These are phyloP conservation scores for Chiroxiphia lanceolata DNA, from an alignment of 2,797 vertebrate genomes.

Conservation along the genomic window DNA sequence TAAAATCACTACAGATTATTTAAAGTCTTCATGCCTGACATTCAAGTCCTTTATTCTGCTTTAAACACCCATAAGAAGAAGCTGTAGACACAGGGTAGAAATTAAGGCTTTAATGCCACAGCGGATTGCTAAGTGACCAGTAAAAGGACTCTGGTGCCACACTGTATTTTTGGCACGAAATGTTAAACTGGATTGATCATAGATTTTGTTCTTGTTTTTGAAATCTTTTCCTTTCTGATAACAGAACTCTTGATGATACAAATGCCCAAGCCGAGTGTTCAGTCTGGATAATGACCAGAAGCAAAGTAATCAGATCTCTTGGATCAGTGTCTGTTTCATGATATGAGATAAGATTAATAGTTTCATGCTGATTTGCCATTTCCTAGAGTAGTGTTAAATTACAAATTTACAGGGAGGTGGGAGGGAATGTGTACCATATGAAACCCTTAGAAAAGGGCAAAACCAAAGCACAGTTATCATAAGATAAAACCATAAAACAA, in stretches of 20 bases:
- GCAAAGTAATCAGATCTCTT: conserved; percentile 54
- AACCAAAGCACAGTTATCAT: conserved; percentile 42
- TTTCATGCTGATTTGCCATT: conserved; percentile 64
- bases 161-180: neutral
- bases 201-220: conserved; percentile 5
- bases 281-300: conserved; percentile 25
- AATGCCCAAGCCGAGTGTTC: neutral
- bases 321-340: conserved; percentile 47
- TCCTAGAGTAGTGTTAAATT: conserved; percentile 53
- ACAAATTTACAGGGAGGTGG: conserved; percentile 33
- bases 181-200: neutral
- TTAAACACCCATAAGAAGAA: conserved; percentile 12
- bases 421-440: neutral
- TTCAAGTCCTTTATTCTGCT: conserved; percentile 9
- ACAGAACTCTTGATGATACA: conserved; percentile 1
- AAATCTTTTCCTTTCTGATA: conserved; percentile 3
- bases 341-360: conserved; percentile 55
- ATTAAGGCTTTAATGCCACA: neutral
- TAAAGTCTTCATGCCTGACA: conserved; percentile 32
- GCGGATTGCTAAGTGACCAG: neutral
- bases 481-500: conserved; percentile 58
- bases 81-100: neutral
- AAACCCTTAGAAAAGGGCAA: conserved; percentile 59
- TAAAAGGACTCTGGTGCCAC: neutral
- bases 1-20: conserved; percentile 50